Percentiles rank a stretch among this genome's conserved stretches.
Evolutionary conservation across 2,113 vertebrate species (phyloP).

Genomic region (Camelus bactrianus): DNA sequence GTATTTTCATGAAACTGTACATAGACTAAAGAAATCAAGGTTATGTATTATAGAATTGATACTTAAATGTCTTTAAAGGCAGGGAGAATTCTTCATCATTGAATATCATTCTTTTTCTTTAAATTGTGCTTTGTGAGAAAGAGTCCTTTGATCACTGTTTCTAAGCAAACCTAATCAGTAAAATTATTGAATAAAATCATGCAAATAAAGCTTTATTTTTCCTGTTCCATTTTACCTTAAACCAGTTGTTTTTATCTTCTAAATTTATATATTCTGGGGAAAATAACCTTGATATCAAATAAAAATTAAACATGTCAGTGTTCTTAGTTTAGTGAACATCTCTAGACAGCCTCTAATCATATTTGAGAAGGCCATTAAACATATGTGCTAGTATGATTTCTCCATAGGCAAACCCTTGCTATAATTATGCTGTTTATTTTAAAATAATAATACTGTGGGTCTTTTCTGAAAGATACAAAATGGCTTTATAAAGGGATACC

Average conservation of each 20-base stretch:
- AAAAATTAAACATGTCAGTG: not conserved
- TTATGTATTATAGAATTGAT: slow-evolving; percentile 41
- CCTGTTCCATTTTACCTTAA: slow-evolving; percentile 28
- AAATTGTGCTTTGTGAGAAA: not conserved
- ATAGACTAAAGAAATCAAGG: slow-evolving; percentile 52
- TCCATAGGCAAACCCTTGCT: not conserved
- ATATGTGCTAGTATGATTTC: slow-evolving; percentile 22
- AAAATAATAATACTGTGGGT: not conserved
- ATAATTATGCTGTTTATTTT: not conserved
- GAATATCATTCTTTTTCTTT: slow-evolving; percentile 55
- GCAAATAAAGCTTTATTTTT: slow-evolving; percentile 23
- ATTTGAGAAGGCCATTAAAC: slow-evolving; percentile 23
- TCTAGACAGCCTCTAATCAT: not conserved
- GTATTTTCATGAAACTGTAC: slow-evolving; percentile 50
- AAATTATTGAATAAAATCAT: slow-evolving; percentile 31
- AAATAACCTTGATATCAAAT: slow-evolving; percentile 51
- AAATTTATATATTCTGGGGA: slow-evolving; percentile 27
- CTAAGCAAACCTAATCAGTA: not conserved
- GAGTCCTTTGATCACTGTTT: not conserved
- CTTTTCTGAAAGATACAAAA: slow-evolving; percentile 52
- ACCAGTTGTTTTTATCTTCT: slow-evolving; percentile 32
- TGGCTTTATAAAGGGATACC: not conserved
- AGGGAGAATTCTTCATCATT: not conserved
- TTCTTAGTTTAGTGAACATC: slow-evolving; percentile 49
- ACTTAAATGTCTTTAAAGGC: slow-evolving; percentile 16